Evolutionary conservation across 2,797 vertebrate genomes (phyloP), one percentile per base, ranked within the genome.

Genomic region (Cephalopachus bancanus): DNA sequence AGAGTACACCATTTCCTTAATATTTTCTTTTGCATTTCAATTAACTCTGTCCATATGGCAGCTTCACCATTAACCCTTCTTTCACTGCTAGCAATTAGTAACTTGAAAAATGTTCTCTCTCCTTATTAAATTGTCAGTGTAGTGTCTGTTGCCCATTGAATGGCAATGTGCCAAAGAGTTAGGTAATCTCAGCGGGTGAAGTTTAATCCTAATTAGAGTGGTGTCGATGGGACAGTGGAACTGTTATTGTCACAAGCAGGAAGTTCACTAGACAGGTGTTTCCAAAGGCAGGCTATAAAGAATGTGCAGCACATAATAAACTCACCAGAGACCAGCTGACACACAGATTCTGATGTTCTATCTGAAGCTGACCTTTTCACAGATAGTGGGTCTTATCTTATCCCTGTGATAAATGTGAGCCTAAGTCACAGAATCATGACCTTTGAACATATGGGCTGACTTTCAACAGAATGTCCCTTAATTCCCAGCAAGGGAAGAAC

Each of bases 191-290:
- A 87, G 49, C 0, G 28, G 96, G 97, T 75, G 91, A 94, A 96
- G 97, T 95, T 97, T 88, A 97, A 96, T 93, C 90, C 93, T 98
- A 97, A 97, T 98, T 97, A 98, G 93, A 71, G 20, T 60, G 71
- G 85, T 97, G 95, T 97, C 78, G 86, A 60, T 72, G 96, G 69
- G 62, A 67, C 0, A 3, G 37, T n/a, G 79, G 84, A 89, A 86
- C 83, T 53, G 60, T 83, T 97, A 75, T 86, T 96, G 95, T 97
- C 96, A 98, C 97, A 97, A 95, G 97, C 97, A 97, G 98, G 90
- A 98, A 79, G 91, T 90, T 57, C 65, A 44, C 81, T 49, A 97
- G 98, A 97, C 96, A 96, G 95, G 96, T 94, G 83, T 85, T 83
- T 93, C 97, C 97, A 97, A 95, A 97, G 92, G 91, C 94, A 89